phyloP scores from a whole-genome alignment of 2,113 vertebrate species.

The crab-eating macaque (Macaca fascicularis) region DNA sequence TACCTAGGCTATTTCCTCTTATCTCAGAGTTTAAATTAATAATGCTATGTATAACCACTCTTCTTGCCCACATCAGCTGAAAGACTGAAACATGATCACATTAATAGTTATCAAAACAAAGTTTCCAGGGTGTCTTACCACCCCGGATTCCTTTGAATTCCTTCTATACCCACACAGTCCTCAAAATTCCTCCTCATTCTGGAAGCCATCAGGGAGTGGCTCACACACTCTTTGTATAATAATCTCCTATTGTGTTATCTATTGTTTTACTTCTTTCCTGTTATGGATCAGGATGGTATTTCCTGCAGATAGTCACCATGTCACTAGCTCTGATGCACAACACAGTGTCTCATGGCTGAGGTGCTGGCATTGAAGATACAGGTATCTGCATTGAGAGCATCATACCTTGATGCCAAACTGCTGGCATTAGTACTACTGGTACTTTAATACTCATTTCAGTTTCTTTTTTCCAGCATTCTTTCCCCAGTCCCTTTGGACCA shows the following conservation, averaged over 20 bases:
- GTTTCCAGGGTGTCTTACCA: background rate
- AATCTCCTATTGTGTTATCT: background rate
- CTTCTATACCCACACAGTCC: background rate
- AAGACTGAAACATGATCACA: background rate
- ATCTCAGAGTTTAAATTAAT: background rate
- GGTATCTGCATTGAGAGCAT: background rate
- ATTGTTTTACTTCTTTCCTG: background rate
- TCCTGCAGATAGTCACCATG: background rate
- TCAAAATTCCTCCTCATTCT: background rate
- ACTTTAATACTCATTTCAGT: background rate
- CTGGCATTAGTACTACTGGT: too few relatives aligned
- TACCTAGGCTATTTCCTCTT: background rate
- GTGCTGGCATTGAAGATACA: background rate
- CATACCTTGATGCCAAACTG: background rate
- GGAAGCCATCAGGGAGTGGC: background rate
- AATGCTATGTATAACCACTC: background rate
- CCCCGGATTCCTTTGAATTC: background rate
- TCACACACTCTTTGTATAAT: background rate
- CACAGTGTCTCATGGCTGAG: background rate
- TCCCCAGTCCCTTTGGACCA: background rate
- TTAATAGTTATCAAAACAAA: background rate
- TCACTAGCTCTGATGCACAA: background rate
- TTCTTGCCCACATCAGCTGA: background rate
- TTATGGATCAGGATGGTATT: background rate
- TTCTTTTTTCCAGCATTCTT: background rate